Percentiles rank a stretch among this genome's conserved stretches.
Conservation (phyloP, 2,113 vertebrate species). For the Myiozetetes cayanensis region DNA sequence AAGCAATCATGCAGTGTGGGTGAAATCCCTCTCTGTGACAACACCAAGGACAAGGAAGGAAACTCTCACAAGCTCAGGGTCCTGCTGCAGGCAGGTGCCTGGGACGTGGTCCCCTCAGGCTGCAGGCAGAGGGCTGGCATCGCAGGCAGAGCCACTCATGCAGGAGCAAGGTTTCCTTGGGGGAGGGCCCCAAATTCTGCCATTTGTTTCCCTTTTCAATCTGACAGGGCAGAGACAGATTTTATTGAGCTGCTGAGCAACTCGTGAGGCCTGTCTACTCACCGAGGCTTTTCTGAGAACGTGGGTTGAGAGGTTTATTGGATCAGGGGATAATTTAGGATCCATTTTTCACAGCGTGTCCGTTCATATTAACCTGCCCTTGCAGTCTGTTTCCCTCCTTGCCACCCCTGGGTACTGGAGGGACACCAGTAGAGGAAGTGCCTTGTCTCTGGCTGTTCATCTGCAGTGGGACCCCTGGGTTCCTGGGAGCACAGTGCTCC, state of each 20-base stretch:
- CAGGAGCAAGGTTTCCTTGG: neutral
- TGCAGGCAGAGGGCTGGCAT: neutral
- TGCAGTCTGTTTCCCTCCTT: neutral
- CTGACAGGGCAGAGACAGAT: conserved; percentile 28
- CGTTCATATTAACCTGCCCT: neutral
- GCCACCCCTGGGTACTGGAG: neutral
- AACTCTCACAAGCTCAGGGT: neutral
- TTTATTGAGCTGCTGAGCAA: conserved; percentile 42
- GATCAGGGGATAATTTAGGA: neutral
- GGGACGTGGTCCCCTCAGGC: accelerated
- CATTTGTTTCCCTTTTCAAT: conserved; percentile 27
- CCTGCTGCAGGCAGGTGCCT: neutral
- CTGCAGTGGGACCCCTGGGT: neutral
- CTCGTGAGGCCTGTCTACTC: conserved; percentile 24
- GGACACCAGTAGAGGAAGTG: neutral
- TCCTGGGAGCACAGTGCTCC: neutral
- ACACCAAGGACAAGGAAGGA: neutral
- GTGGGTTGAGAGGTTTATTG: conserved; percentile 32
- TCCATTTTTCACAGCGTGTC: conserved; percentile 40
- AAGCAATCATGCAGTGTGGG: accelerated
- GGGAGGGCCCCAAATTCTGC: neutral
- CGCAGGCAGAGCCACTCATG: accelerated
- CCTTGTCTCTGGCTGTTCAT: neutral
- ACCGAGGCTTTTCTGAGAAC: neutral
- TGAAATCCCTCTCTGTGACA: neutral